Conservation (phyloP, 2,113 vertebrate genomes). For the Cochlearius cochlearius region DNA sequence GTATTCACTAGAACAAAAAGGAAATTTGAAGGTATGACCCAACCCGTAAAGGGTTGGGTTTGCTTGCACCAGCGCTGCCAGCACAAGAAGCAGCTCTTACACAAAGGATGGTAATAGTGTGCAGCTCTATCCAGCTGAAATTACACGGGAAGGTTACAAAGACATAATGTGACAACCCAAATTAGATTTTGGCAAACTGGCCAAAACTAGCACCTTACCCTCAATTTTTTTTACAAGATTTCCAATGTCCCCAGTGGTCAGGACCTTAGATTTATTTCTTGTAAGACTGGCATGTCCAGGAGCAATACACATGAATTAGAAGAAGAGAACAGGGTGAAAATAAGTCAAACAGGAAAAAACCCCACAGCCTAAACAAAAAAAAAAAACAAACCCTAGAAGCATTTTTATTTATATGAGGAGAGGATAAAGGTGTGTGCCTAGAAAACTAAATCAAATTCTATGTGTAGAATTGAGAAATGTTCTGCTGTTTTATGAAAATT, state of each 20-base stretch:
- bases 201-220: conserved; percentile 1
- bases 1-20: neutral
- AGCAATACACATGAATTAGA: neutral
- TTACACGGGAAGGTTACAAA: conserved; percentile 1
- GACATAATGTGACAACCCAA: neutral
- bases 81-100: neutral
- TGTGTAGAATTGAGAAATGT: neutral
- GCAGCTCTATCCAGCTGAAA: neutral
- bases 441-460: neutral
- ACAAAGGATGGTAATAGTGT: neutral
- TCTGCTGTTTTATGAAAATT: neutral
- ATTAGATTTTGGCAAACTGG: conserved; percentile 26
- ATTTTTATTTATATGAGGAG: neutral
- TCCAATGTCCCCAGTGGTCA: neutral
- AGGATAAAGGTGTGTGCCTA: neutral
- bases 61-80: neutral
- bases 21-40: neutral
- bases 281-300: neutral
- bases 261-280: neutral
- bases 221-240: neutral
- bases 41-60: neutral
- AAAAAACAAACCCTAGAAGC: neutral
- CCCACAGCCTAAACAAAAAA: neutral
- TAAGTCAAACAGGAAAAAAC: neutral
- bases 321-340: neutral